Conservation (phyloP, 2,888 invertebrate species). For the Nasonovia ribisnigri region DNA sequence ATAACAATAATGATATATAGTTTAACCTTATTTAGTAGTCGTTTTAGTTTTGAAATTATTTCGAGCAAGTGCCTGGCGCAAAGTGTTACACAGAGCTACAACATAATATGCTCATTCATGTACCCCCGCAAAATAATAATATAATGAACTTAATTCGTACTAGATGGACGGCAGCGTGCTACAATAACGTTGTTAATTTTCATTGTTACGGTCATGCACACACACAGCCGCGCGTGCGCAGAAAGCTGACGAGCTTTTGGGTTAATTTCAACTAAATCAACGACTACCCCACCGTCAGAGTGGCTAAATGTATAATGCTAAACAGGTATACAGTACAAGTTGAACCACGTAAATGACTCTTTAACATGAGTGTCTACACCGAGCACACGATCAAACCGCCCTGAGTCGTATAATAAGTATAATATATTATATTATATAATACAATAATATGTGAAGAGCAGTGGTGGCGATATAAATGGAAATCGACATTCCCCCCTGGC, state of each 20-base stretch:
- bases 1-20: neutral
- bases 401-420: neutral
- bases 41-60: constrained; percentile 7
- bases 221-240: neutral
- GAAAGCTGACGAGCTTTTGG: neutral
- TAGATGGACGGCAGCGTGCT: no score
- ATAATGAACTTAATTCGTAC: neutral
- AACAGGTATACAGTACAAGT: neutral
- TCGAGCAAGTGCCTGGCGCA: neutral
- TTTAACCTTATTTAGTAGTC: neutral
- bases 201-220: neutral
- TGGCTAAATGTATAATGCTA: neutral
- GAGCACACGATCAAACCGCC: neutral
- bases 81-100: neutral
- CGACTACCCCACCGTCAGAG: neutral
- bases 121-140: neutral
- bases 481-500: neutral
- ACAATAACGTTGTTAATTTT: constrained; percentile 38
- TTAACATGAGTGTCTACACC: neutral
- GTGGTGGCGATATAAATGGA: neutral
- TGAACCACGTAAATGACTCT: neutral
- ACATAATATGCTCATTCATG: neutral
- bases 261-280: neutral
- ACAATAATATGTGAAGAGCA: neutral
- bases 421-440: no score